These are phyloP conservation scores for Drosophila borborema DNA, from an alignment of 2,888 invertebrate species.

Conservation along the genomic window DNA sequence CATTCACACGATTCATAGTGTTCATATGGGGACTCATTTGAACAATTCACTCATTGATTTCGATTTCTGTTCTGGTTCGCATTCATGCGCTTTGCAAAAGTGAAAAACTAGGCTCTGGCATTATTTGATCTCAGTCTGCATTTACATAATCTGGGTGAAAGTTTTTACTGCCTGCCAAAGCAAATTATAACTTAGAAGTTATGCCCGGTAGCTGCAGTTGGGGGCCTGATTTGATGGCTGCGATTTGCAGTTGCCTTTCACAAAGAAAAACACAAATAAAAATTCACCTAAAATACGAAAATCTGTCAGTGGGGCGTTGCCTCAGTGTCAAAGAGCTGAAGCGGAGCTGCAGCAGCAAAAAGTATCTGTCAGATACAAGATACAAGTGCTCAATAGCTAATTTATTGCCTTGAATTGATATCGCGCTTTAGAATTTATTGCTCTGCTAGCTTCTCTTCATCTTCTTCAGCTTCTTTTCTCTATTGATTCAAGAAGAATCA, in stretches of 20 bases:
- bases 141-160: conserved; percentile 77
- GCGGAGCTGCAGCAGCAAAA: conserved; percentile 7
- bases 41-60: conserved; percentile 37
- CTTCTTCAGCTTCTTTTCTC: conserved; percentile 13
- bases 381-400: conserved; percentile 59
- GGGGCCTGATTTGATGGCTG: conserved; percentile 30
- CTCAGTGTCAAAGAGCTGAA: conserved; percentile 66
- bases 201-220: conserved; percentile 59
- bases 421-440: conserved; percentile 62
- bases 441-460: conserved; percentile 10
- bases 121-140: conserved; percentile 37
- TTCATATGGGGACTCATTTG: conserved; percentile 1
- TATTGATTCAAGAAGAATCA: conserved; percentile 17
- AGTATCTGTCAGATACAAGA: conserved; percentile 68
- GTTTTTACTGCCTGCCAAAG: conserved; percentile 37
- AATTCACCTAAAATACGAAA: conserved; percentile 43
- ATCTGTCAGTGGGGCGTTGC: conserved; percentile 80
- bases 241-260: conserved; percentile 65
- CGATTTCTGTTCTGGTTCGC: conserved; percentile 63
- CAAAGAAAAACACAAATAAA: conserved; percentile 46
- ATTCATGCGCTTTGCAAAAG: conserved; percentile 61
- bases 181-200: conserved; percentile 74
- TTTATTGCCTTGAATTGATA: conserved; percentile 73
- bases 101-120: conserved; percentile 65
- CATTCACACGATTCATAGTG: background rate